These are phyloP conservation scores for Mixornis gularis DNA, from an alignment of 2,113 vertebrate species.

Conservation along the genomic window DNA sequence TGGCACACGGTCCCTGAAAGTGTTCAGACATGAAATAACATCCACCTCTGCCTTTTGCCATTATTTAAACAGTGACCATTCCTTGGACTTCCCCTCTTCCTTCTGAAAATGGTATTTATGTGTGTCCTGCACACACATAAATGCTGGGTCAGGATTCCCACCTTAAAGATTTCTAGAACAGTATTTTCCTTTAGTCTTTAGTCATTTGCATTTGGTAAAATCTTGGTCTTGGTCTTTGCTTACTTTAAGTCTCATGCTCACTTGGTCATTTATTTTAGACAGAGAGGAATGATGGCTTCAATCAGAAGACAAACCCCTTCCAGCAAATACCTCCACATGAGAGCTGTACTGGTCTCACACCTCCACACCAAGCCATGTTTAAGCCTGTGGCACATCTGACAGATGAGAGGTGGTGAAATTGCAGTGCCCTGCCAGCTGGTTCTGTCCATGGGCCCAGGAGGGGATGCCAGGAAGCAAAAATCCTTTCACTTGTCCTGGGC, in stretches of 20 bases:
- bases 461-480: neutral
- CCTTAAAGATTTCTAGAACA: neutral
- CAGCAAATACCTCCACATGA: neutral
- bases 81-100: neutral
- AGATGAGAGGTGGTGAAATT: neutral
- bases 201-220: neutral
- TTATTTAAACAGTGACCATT: neutral
- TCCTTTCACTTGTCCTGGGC: neutral
- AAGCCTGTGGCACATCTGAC: neutral
- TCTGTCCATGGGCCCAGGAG: neutral
- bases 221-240: neutral
- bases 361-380: neutral
- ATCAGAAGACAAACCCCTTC: neutral
- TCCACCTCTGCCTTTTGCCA: neutral
- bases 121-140: neutral
- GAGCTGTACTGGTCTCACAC: neutral
- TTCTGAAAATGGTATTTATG: neutral
- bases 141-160: neutral
- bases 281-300: neutral
- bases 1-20: neutral
- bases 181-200: neutral
- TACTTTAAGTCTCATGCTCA: neutral
- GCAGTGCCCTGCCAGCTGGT: accelerated
- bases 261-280: neutral
- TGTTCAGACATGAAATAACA: neutral